These are phyloP conservation scores for Marmota monax DNA, from an alignment of 2,113 vertebrate species.

Conservation along the genomic window DNA sequence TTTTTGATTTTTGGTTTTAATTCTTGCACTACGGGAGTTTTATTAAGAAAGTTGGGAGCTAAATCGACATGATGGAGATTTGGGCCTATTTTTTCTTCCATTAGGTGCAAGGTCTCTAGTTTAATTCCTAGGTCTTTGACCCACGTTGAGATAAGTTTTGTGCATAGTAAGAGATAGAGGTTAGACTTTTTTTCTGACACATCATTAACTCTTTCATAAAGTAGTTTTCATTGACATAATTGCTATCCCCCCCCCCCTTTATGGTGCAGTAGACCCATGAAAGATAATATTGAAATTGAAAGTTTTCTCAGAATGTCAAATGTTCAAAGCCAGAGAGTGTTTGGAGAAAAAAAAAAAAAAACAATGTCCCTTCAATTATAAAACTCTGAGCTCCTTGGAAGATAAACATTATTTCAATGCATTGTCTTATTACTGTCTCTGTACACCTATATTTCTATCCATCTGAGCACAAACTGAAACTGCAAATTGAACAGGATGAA, in stretches of 20 bases:
- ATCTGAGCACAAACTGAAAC: neutral
- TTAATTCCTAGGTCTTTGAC: too few species aligned
- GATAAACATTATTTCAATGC: conserved; percentile 67
- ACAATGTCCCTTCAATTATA: neutral
- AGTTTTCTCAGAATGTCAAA: conserved; percentile 4
- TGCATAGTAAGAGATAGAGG: too few species aligned
- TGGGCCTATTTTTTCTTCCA: too few species aligned
- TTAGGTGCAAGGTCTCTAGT: too few species aligned
- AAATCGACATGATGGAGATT: too few species aligned
- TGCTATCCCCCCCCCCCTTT: neutral
- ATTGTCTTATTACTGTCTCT: conserved; percentile 41
- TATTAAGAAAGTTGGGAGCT: too few species aligned
- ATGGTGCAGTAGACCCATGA: neutral
- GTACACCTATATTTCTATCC: neutral
- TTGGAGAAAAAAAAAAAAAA: neutral
- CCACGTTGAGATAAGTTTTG: too few species aligned
- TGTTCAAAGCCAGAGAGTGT: neutral
- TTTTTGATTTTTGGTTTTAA: too few species aligned
- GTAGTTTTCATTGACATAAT: neutral
- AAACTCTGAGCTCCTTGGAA: conserved; percentile 18
- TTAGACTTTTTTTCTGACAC: neutral
- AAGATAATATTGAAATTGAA: neutral
- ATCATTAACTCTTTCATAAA: neutral
- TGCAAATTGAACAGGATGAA: neutral
- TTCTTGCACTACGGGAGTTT: too few species aligned